Conservation (phyloP, 2,888 invertebrate genomes). For the Uloborus plumipes region DNA sequence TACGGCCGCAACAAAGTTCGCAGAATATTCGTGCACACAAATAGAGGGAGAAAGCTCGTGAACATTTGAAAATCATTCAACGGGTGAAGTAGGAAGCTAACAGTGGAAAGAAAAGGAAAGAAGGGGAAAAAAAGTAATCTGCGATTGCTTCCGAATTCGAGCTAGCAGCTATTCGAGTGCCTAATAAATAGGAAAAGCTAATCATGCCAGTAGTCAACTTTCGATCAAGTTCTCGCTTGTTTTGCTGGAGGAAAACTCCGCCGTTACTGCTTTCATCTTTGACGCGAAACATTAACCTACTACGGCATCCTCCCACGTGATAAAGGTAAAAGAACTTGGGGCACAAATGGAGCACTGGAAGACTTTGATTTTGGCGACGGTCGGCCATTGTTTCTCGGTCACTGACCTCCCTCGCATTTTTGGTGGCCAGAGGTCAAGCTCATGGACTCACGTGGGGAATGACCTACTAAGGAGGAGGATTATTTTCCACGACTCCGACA, state of each 20-base stretch:
- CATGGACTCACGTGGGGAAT: slow-evolving; percentile 2
- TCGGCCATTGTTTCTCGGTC: slow-evolving; percentile 50
- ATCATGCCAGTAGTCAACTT: slow-evolving; percentile 43
- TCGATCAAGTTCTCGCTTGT: slow-evolving; percentile 27
- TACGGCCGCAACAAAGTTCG: no score
- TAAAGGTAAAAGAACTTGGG: slow-evolving; percentile 54
- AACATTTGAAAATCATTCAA: no score
- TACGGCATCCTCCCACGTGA: slow-evolving; percentile 49
- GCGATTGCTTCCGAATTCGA: slow-evolving; percentile 34
- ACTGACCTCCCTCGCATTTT: slow-evolving; percentile 33
- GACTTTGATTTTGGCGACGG: slow-evolving; percentile 6
- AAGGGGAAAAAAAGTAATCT: slow-evolving; percentile 42
- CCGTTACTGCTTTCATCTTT: slow-evolving; percentile 31
- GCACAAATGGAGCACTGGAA: slow-evolving; percentile 39
- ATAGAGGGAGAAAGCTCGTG: no score
- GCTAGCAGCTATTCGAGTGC: slow-evolving; percentile 21
- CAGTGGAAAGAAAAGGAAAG: slow-evolving; percentile 10
- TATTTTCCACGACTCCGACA: no score
- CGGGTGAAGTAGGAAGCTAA: slow-evolving; percentile 5
- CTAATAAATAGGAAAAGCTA: slow-evolving; percentile 36
- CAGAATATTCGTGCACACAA: no score
- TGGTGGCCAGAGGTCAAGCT: slow-evolving; percentile 20
- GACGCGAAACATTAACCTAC: slow-evolving; percentile 59
- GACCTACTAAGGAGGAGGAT: no score
- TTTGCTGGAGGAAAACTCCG: slow-evolving; percentile 38